A percentile compares a stretch with the other conserved stretches of the same genome.
Evolutionary conservation across 2,888 invertebrate species (phyloP).

Genomic region (Drosophila lacicola): DNA sequence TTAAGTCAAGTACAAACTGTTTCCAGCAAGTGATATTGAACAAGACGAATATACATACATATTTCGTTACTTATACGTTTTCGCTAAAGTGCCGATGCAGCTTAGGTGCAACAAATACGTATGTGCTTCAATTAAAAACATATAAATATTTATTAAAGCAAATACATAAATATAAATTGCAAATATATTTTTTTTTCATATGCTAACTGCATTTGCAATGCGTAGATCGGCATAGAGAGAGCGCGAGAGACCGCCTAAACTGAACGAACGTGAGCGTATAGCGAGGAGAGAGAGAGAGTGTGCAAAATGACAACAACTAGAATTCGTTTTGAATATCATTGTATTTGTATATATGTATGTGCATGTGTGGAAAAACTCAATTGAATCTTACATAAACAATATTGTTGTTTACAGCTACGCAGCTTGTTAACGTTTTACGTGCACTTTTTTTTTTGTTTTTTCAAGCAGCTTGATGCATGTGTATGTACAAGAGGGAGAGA

Average conservation of each 20-base stretch:
- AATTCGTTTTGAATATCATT: constrained; percentile 18
- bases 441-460: background rate
- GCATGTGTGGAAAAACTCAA: constrained; percentile 24
- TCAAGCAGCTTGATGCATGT: too few relatives aligned
- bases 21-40: constrained; percentile 4
- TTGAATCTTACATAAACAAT: constrained; percentile 50
- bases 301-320: constrained; percentile 8
- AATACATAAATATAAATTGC: constrained; percentile 3
- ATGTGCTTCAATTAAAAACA: constrained; percentile 1
- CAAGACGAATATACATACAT: background rate
- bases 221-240: constrained; percentile 36
- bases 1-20: constrained; percentile 7
- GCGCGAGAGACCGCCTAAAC: background rate
- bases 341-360: background rate
- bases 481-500: background rate
- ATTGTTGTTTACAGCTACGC: constrained; percentile 29
- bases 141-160: constrained; percentile 10
- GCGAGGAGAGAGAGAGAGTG: constrained; percentile 1
- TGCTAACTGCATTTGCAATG: constrained; percentile 32
- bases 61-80: constrained; percentile 12
- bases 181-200: constrained; percentile 2
- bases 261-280: background rate
- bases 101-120: constrained; percentile 33
- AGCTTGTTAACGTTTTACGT: constrained; percentile 41
- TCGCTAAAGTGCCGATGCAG: constrained; percentile 32